Conservation (phyloP, 1,140 invertebrate genomes). For the Philaenus spumarius region DNA sequence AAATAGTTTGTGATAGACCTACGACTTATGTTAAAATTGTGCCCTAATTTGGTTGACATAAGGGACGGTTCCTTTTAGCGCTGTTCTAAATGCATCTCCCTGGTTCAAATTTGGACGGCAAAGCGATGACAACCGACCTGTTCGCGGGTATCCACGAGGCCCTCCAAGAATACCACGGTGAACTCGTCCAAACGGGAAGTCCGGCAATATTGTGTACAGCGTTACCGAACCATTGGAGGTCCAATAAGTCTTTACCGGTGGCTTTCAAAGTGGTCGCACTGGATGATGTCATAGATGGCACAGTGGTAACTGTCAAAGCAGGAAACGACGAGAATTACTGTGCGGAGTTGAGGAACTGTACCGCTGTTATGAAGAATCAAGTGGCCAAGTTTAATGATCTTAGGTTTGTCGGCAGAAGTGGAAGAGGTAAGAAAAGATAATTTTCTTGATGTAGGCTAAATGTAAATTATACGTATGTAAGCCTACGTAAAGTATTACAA, state of each 20-base stretch:
- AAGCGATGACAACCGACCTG: slow-evolving; percentile 52
- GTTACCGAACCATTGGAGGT: slow-evolving; percentile 87
- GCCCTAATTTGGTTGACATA: too few relatives aligned
- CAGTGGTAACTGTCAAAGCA: slow-evolving; percentile 83
- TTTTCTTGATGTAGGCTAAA: too few relatives aligned
- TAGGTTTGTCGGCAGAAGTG: slow-evolving; percentile 90
- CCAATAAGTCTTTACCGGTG: slow-evolving; percentile 92
- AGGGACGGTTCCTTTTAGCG: too few relatives aligned
- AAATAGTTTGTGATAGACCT: too few relatives aligned
- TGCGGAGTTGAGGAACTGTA: slow-evolving; percentile 86
- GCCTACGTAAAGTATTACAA: too few relatives aligned
- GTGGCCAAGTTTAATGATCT: slow-evolving; percentile 97
- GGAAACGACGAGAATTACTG: slow-evolving; percentile 97
- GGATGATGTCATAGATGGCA: slow-evolving; percentile 88
- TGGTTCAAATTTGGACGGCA: slow-evolving; percentile 37
- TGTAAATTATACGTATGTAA: too few relatives aligned
- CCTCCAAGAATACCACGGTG: slow-evolving; percentile 78
- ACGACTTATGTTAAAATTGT: too few relatives aligned
- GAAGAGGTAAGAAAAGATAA: slow-evolving; percentile 77
- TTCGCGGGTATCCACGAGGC: slow-evolving; percentile 65
- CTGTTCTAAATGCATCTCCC: slow-evolving; percentile 45
- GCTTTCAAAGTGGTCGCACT: slow-evolving; percentile 89
- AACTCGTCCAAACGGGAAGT: slow-evolving; percentile 83
- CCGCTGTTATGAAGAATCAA: slow-evolving; percentile 92
- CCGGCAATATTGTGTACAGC: slow-evolving; percentile 87